A percentile compares a stretch with the other conserved stretches of the same genome.
Evolutionary conservation across 2,888 invertebrate species (phyloP).

Genomic region (Miltochrista miniata): DNA sequence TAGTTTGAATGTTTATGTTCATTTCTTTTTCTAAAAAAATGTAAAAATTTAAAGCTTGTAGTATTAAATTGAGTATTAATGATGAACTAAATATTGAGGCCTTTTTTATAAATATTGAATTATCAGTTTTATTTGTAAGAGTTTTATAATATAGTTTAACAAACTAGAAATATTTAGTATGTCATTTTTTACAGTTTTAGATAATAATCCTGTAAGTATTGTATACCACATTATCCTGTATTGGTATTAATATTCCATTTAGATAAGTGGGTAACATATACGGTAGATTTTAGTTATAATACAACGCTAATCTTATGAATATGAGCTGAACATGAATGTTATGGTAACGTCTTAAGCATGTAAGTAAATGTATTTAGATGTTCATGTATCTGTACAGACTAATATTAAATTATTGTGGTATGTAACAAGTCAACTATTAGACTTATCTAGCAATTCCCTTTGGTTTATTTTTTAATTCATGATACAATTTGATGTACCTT

Average conservation of each 20-base stretch:
- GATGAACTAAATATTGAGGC: conserved; percentile 65
- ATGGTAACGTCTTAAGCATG: conserved; percentile 42
- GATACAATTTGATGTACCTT: conserved; percentile 20
- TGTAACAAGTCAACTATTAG: conserved; percentile 32
- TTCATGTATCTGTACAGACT: conserved; percentile 37
- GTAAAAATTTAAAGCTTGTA: neutral
- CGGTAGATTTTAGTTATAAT: conserved; percentile 43
- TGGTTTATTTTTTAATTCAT: conserved; percentile 18
- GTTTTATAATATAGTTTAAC: conserved; percentile 18
- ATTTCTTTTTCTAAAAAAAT: neutral
- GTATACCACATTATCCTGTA: conserved; percentile 20
- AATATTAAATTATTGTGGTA: conserved; percentile 30
- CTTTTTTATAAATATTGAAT: conserved; percentile 54
- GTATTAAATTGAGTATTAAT: conserved; percentile 18
- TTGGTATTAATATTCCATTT: conserved; percentile 25
- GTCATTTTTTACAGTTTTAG: conserved; percentile 1
- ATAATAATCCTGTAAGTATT: neutral
- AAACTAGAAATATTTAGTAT: conserved; percentile 9
- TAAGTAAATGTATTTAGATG: conserved; percentile 38
- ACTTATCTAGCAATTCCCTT: conserved; percentile 19
- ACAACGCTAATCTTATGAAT: conserved; percentile 81
- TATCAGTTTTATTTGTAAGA: conserved; percentile 22
- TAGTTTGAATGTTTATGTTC: neutral
- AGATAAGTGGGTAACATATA: conserved; percentile 25
- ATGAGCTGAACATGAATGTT: conserved; percentile 68